phyloP scores from a whole-genome alignment of 2,888 invertebrate species.

The Neoitamus cyanurus region DNA sequence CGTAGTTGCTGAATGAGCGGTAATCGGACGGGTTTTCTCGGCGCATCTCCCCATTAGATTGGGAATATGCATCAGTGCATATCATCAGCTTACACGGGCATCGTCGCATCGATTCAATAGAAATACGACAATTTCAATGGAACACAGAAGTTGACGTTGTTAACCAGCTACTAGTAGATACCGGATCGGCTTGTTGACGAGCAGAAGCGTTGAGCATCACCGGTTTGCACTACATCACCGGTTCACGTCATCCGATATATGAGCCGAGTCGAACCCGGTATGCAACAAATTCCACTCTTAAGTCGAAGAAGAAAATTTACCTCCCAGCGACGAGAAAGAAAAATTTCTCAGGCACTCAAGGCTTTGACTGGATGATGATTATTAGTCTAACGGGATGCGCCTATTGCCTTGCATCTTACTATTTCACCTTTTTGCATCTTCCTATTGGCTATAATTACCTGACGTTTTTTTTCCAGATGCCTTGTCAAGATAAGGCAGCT shows the following conservation, averaged over 20 bases:
- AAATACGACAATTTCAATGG: neutral
- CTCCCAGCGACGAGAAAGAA: neutral
- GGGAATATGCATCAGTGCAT: neutral
- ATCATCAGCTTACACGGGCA: neutral
- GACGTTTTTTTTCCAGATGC: neutral
- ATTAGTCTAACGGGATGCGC: conserved; percentile 31
- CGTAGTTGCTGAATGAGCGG: neutral
- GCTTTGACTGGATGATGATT: conserved; percentile 22
- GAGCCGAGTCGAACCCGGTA: neutral
- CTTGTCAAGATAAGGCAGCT: conserved; percentile 6
- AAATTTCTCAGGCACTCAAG: neutral
- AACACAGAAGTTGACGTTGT: neutral
- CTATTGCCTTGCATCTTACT: conserved; percentile 11
- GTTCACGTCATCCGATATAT: neutral
- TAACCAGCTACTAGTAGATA: neutral
- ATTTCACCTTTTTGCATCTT: conserved; percentile 13
- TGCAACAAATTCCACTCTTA: neutral
- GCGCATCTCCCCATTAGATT: neutral
- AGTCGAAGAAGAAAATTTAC: conserved; percentile 1
- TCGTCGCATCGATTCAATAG: neutral
- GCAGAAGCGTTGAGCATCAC: neutral
- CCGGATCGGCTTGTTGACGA: neutral
- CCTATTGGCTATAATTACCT: conserved; percentile 27
- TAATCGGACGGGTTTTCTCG: conserved; percentile 1
- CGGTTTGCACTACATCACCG: neutral